Conservation (phyloP, 2,797 vertebrate genomes). For the Glossophaga mutica region DNA sequence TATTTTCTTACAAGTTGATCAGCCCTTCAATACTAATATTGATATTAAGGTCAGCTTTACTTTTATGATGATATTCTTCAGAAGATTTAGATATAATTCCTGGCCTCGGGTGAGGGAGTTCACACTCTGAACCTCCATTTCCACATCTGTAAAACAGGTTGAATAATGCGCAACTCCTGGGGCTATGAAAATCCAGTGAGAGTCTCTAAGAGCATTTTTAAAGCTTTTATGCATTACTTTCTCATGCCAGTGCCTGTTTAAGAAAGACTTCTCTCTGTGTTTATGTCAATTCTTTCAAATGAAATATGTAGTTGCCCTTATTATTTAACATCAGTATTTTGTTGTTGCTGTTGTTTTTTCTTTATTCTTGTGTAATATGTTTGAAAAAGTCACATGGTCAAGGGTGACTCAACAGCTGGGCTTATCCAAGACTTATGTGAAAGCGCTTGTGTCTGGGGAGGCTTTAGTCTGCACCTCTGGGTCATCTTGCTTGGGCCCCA, state of each 20-base stretch:
- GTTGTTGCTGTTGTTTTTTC: neutral
- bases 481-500: neutral
- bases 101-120: neutral
- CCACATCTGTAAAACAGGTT: neutral
- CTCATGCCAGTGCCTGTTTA: neutral
- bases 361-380: neutral
- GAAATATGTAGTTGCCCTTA: neutral
- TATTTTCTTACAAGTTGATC: neutral
- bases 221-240: neutral
- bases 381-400: neutral
- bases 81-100: neutral
- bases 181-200: constrained; percentile 33
- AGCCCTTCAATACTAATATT: neutral
- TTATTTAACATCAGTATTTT: neutral
- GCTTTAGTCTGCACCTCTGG: neutral
- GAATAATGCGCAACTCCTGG: neutral
- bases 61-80: neutral
- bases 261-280: neutral
- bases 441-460: neutral
- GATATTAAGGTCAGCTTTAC: neutral
- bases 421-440: neutral
- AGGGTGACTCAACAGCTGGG: neutral
- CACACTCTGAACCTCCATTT: neutral
- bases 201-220: neutral
- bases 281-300: neutral